Percentiles rank a stretch among this genome's conserved stretches.
phyloP scores from a whole-genome alignment of 2,888 invertebrate genomes.

The Siphonodentalium dalli region DNA sequence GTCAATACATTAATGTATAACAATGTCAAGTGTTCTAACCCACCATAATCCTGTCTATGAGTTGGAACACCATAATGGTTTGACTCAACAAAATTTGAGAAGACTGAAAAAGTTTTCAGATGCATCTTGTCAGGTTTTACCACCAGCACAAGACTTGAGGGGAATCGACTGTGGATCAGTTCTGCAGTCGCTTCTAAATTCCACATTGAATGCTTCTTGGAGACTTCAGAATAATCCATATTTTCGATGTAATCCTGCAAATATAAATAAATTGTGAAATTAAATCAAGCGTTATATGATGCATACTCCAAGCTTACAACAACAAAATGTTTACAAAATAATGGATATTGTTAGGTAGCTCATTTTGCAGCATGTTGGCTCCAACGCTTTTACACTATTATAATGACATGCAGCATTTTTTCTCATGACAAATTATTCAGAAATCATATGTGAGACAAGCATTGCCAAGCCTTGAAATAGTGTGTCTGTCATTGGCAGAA shows the following conservation, averaged over 20 bases:
- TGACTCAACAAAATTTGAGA: slow-evolving; percentile 85
- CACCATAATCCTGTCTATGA: slow-evolving; percentile 77
- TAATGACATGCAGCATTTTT: no score
- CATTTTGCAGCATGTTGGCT: no score
- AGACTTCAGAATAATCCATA: slow-evolving; percentile 80
- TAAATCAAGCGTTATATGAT: no score
- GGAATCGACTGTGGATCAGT: slow-evolving; percentile 76
- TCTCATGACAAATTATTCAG: no score
- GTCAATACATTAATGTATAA: slow-evolving; percentile 60
- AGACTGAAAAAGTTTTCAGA: slow-evolving; percentile 84
- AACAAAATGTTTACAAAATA: no score
- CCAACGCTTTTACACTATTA: no score
- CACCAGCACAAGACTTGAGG: slow-evolving; percentile 64
- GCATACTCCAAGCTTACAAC: no score
- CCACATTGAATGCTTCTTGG: slow-evolving; percentile 79
- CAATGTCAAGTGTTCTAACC: slow-evolving; percentile 76
- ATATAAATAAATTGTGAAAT: no score
- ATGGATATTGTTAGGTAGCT: no score
- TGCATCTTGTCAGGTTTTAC: slow-evolving; percentile 74
- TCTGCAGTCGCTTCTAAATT: slow-evolving; percentile 81
- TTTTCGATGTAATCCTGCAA: slow-evolving; percentile 82
- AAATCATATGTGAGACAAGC: no score
- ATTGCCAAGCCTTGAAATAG: no score
- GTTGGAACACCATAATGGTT: slow-evolving; percentile 80
- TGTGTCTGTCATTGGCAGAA: no score